Percentiles rank a stretch among this genome's conserved stretches.
Evolutionary conservation across 2,797 vertebrate genomes (phyloP).

Genomic region (Hydrophis major): DNA sequence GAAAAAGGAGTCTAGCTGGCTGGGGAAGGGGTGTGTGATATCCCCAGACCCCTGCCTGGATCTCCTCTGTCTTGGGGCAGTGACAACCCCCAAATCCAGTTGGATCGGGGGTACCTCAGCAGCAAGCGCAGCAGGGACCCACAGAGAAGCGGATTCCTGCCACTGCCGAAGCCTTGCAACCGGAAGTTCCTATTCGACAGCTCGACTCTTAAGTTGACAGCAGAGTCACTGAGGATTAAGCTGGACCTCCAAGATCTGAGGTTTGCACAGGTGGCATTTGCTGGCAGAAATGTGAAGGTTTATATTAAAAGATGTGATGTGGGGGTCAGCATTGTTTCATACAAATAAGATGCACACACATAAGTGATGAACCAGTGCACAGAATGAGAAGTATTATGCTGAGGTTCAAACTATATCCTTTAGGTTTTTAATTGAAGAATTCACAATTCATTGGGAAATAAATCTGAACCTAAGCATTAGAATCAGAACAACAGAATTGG

Average conservation of each 20-base stretch:
- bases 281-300: not conserved
- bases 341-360: not conserved
- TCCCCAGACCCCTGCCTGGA: too few species aligned
- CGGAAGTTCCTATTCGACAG: too few species aligned
- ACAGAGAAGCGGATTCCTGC: too few species aligned
- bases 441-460: not conserved
- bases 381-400: not conserved
- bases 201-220: not conserved
- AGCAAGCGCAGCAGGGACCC: too few species aligned
- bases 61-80: too few species aligned
- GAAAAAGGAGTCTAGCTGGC: too few species aligned
- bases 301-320: not conserved
- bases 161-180: too few species aligned
- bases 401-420: not conserved
- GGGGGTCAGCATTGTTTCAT: not conserved
- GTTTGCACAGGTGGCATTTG: not conserved
- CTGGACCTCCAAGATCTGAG: not conserved
- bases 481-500: not conserved
- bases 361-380: not conserved
- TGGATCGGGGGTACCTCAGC: too few species aligned
- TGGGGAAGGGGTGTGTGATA: too few species aligned
- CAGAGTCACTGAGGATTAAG: not conserved
- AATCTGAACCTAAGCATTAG: not conserved
- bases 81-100: too few species aligned
- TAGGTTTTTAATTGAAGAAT: not conserved